These are phyloP conservation scores for Pollachius pollachius DNA, from an alignment of 2,113 vertebrate genomes.

Conservation along the genomic window DNA sequence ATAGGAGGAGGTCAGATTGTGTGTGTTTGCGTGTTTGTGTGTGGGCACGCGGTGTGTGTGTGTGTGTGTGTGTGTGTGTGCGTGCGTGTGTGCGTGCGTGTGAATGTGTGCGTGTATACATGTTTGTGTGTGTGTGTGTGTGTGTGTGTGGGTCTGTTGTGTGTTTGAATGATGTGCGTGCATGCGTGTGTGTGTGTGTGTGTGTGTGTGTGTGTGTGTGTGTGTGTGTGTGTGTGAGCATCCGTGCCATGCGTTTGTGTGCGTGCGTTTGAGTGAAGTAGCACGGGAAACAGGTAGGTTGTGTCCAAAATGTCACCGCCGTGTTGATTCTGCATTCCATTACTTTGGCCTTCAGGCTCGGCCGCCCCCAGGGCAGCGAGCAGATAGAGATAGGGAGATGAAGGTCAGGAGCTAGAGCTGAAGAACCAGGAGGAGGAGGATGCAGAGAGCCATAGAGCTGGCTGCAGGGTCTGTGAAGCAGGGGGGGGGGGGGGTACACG, in stretches of 20 bases:
- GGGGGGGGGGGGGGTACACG: slow-evolving; percentile 17
- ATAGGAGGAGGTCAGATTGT: too few relatives aligned
- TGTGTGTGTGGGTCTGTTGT: not conserved
- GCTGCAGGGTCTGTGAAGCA: not conserved
- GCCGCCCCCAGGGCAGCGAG: slow-evolving; percentile 33
- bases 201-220: not conserved
- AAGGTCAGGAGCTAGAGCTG: slow-evolving; percentile 45
- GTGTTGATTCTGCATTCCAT: slow-evolving; percentile 63
- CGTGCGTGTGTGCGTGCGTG: not conserved
- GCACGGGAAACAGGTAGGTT: slow-evolving; percentile 7
- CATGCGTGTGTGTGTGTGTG: slow-evolving; percentile 12
- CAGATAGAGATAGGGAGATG: slow-evolving; percentile 44
- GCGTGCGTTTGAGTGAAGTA: slow-evolving; percentile 8
- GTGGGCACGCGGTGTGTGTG: too few relatives aligned
- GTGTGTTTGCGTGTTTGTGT: too few relatives aligned
- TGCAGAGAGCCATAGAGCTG: slow-evolving; percentile 43
- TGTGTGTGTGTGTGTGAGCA: slow-evolving; percentile 15
- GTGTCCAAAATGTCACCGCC: slow-evolving; percentile 58
- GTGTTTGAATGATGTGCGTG: slow-evolving; percentile 14
- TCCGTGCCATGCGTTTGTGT: slow-evolving; percentile 6
- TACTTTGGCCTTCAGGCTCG: slow-evolving; percentile 36
- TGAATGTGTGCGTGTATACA: not conserved
- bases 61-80: too few relatives aligned
- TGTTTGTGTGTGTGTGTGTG: not conserved
- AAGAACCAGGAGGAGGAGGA: slow-evolving; percentile 12